Evolutionary conservation across 2,797 vertebrate genomes (phyloP), one percentile per base, ranked within the genome.

Genomic region (Pangasius larnaudii): DNA sequence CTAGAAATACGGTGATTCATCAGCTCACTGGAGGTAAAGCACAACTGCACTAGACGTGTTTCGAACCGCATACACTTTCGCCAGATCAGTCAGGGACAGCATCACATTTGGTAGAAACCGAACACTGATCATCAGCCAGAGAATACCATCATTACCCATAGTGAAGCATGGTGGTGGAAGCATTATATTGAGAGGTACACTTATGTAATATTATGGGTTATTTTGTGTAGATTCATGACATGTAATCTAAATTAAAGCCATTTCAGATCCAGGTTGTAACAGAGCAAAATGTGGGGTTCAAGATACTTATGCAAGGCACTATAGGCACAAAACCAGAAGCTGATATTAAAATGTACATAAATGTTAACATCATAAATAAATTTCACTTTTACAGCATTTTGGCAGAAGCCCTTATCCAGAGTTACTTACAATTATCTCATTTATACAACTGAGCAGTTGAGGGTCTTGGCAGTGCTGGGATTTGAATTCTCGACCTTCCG

Each of bases 81-180:
- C 74, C 46, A 33, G 49, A 39, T 22, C 7, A 42, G 39, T 39
- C 56, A 59, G 78, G 56, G 22, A 14, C 30, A 13, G 22, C n/a
- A 33, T 49, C 5, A 49, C 42, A n/a, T 30, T 51, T 51, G 5
- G 2, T n/a, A 14, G 10, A 18, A 75, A 51, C 13, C 33, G 0
- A 36, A 71, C 6, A 19, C 16, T 9, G 33, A 30, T 65, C 19
- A 42, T 42, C 2, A 75, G 46, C 24, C 27, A 27, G 72, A 24
- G 9, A 74, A 74, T 39, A 30, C 8, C 30, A 22, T 79, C 4
- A 13, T 58, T 58, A 58, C 22, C 24, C 10, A 14, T 6, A 27
- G n/a, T 33, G 75, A 78, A 81, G 33, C 78, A 81, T 13, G 78
- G 51, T 80, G 53, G 78, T 80, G 78, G 78, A 14, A n/a, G 51